Conservation (phyloP, 2,113 vertebrate species). For the Mola mola region DNA sequence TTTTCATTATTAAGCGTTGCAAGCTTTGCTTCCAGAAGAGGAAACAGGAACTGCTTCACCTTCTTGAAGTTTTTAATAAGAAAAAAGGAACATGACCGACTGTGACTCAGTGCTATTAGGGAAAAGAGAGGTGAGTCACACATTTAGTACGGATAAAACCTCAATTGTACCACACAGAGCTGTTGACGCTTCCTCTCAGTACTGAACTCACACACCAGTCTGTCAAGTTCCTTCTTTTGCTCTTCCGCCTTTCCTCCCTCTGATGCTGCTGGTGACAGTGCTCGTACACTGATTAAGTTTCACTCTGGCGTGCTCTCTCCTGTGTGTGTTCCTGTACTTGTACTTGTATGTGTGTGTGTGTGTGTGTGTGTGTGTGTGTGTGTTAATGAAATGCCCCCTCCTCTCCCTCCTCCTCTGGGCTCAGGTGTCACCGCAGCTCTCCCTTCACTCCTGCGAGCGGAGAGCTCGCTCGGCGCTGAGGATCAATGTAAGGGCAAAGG, state of each 20-base stretch:
- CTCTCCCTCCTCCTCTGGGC: slow-evolving; percentile 17
- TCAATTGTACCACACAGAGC: slow-evolving; percentile 51
- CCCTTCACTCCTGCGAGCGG: slow-evolving; percentile 21
- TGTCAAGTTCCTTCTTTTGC: slow-evolving; percentile 3
- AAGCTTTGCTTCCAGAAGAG: neutral
- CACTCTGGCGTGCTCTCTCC: slow-evolving; percentile 11
- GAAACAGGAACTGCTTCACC: slow-evolving; percentile 30
- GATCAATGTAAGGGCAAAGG: slow-evolving; percentile 36
- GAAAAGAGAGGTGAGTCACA: slow-evolving; percentile 1
- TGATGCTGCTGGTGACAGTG: neutral
- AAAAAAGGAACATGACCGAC: slow-evolving; percentile 19
- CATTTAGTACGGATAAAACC: slow-evolving; percentile 60
- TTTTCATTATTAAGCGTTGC: neutral
- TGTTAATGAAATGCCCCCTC: slow-evolving; percentile 23
- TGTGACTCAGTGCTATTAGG: slow-evolving; percentile 22
- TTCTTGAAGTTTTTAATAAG: slow-evolving; percentile 41
- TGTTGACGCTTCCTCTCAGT: slow-evolving; percentile 51
- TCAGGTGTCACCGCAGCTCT: slow-evolving; percentile 53
- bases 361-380: neutral
- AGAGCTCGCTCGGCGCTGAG: slow-evolving; percentile 24
- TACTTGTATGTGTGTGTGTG: neutral
- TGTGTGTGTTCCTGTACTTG: neutral
- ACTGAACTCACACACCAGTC: slow-evolving; percentile 22
- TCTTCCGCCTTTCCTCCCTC: neutral
- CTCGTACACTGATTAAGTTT: slow-evolving; percentile 33